phyloP scores from a whole-genome alignment of 2,113 vertebrate genomes.

The Alouatta palliata region DNA sequence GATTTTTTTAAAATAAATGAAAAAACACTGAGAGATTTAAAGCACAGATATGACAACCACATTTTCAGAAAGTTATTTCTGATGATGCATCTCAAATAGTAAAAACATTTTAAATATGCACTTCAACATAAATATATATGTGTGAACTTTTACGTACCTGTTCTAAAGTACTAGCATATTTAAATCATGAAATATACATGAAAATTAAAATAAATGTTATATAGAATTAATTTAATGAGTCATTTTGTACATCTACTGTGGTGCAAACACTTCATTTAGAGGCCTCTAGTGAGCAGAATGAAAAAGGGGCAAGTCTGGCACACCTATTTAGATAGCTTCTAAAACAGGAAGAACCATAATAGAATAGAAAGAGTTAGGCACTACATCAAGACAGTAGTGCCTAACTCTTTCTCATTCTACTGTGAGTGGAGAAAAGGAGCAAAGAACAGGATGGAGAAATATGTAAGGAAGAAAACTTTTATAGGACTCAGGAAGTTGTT shows the following conservation, averaged over 20 bases:
- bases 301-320: neutral
- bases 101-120: neutral
- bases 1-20: neutral
- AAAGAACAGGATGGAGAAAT: neutral
- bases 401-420: too few relatives aligned
- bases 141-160: neutral
- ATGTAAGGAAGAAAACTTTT: neutral
- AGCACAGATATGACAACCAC: neutral
- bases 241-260: neutral
- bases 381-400: neutral
- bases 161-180: neutral
- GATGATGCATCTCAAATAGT: neutral
- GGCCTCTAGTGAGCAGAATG: neutral
- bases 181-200: neutral
- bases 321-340: neutral
- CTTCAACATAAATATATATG: neutral
- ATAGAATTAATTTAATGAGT: neutral
- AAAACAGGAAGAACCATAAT: neutral
- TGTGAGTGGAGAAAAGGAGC: neutral
- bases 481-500: neutral
- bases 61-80: neutral
- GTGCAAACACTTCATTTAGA: slow-evolving; percentile 14
- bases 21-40: neutral
- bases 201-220: neutral
- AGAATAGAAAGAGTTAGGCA: neutral